Evolutionary conservation across 2,113 vertebrate species (phyloP).

Genomic region (Anolis carolinensis): DNA sequence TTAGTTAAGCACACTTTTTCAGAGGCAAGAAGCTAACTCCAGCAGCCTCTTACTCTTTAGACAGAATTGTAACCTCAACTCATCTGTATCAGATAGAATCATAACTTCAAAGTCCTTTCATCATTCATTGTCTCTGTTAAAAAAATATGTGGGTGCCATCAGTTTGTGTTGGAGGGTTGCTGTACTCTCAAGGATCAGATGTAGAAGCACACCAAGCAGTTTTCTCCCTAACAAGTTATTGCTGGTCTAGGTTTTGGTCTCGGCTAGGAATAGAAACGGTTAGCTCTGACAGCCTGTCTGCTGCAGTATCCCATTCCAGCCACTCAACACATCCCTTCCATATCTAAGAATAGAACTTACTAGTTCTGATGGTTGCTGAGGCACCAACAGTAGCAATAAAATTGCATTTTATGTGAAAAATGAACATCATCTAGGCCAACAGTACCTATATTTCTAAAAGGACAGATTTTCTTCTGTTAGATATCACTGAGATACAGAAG

Average conservation of each 20-base stretch:
- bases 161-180: neutral
- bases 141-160: neutral
- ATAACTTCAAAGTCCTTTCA: neutral
- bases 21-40: neutral
- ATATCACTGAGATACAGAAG: neutral
- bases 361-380: slow-evolving; percentile 18
- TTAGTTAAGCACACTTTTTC: neutral
- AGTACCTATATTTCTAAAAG: neutral
- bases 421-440: neutral
- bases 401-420: neutral
- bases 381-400: slow-evolving; percentile 27
- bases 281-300: neutral
- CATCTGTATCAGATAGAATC: neutral
- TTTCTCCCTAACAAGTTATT: neutral
- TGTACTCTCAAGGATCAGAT: neutral
- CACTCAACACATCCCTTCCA: slow-evolving; percentile 20
- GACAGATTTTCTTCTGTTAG: neutral
- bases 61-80: neutral
- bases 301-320: slow-evolving; percentile 31
- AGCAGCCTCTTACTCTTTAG: neutral
- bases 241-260: slow-evolving; percentile 6
- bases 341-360: slow-evolving; percentile 22
- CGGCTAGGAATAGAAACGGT: slow-evolving; percentile 32
- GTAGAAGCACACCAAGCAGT: neutral
- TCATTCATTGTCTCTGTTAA: neutral